Conservation (phyloP, 2,888 invertebrate genomes). For the Coremacera marginata region DNA sequence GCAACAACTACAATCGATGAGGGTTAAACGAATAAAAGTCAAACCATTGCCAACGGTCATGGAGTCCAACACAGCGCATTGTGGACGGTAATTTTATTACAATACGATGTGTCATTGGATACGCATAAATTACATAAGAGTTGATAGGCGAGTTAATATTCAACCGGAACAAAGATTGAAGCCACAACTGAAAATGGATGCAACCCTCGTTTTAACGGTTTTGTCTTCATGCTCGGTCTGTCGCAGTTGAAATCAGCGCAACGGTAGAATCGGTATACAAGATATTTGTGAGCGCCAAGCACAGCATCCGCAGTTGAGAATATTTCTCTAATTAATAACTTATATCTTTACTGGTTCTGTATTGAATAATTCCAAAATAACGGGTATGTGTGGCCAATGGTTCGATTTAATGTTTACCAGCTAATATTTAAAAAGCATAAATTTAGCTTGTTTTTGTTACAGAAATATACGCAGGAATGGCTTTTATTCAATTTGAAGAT, state of each 20-base stretch:
- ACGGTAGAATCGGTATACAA: not conserved
- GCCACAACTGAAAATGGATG: conserved; percentile 42
- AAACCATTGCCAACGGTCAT: not conserved
- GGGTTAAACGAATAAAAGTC: conserved; percentile 8
- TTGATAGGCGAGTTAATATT: conserved; percentile 63
- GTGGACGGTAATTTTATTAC: conserved; percentile 33
- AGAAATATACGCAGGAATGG: not conserved
- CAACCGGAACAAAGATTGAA: conserved; percentile 39
- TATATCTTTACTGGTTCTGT: conserved; percentile 12
- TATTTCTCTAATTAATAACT: conserved; percentile 36
- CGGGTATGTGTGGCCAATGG: not conserved
- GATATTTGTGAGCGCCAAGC: not conserved
- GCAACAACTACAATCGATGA: conserved; percentile 14
- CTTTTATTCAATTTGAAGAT: not conserved
- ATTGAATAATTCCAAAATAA: not conserved
- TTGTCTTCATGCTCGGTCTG: conserved; percentile 36
- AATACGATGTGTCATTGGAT: conserved; percentile 60
- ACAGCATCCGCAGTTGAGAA: not conserved
- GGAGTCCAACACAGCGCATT: not conserved
- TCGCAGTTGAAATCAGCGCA: not conserved
- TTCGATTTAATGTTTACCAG: conserved; percentile 3
- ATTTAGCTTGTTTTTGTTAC: not conserved
- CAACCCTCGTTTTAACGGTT: conserved; percentile 44
- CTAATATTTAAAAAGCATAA: conserved; percentile 31
- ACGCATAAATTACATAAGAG: conserved; percentile 65